Evolutionary conservation across 2,113 vertebrate species (phyloP), one percentile per base, ranked within the genome.

Genomic region (Phocoena sinus): DNA sequence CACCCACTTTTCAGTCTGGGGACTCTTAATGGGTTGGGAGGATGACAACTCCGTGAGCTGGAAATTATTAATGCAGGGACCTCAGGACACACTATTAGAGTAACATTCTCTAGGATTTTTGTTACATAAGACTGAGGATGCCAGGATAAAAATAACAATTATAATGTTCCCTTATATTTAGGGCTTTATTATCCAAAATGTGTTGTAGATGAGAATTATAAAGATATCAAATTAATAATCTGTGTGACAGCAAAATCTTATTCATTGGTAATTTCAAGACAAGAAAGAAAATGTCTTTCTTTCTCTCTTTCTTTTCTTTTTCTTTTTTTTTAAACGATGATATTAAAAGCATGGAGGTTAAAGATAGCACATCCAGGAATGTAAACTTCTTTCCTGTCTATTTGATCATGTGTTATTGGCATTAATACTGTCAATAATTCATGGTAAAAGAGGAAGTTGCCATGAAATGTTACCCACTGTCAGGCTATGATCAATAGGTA

Each of bases 351-450:
- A 60, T 14, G 33, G 63, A 81, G 33, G 38, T 93, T 95, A 96
- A 95, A 58, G 76, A 89, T 63, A 94, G 81, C 77, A 65, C 20
- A 91, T 71, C 84, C 56, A 96, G 74, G 44, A 95, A 98, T 96
- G 88, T 94, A 94, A 94, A 97, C 91, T 85, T 90, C 60, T 96
- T 97, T 92, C 73, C 79, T 92, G 80, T 89, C 82, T 96, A 89
- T 93, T 76, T 96, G 89, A 96, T 95, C 87, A 89, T 74, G n/a
- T 70, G 76, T 68, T 97, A 98, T 95, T 96, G 95, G 87, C 94
- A 97, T 96, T 95, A 97, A 84, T 25, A 87, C 80, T 95, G 96
- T 97, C 97, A 98, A 96, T 97, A 97, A 96, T 93, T 96, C 94
- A 96, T 95, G 81, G 95, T 91, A 41, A 93, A 97, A 91, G n/a